Percentiles rank a stretch among this genome's conserved stretches.
phyloP scores from a whole-genome alignment of 2,888 invertebrate species.

The Gymnosoma rotundatum region DNA sequence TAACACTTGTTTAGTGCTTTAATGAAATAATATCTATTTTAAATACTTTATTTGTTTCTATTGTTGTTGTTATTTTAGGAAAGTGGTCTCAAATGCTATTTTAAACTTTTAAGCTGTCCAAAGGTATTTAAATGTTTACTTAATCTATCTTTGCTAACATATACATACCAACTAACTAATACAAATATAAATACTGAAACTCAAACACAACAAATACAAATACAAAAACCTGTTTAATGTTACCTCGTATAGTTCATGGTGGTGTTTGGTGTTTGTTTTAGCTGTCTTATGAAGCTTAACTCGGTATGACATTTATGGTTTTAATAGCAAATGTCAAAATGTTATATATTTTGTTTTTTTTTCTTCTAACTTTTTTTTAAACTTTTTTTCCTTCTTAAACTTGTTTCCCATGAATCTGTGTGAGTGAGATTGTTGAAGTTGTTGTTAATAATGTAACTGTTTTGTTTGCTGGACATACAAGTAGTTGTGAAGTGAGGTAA shows the following conservation, averaged over 20 bases:
- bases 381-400: neutral
- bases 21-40: constrained; percentile 38
- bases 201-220: neutral
- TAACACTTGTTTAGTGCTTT: constrained; percentile 15
- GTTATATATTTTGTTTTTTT: constrained; percentile 66
- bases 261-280: constrained; percentile 46
- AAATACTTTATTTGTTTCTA: constrained; percentile 30
- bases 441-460: constrained; percentile 28
- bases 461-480: constrained; percentile 47
- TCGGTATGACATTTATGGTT: constrained; percentile 80
- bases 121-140: constrained; percentile 80
- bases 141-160: constrained; percentile 70
- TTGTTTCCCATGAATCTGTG: neutral
- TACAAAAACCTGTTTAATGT: neutral
- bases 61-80: constrained; percentile 30
- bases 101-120: constrained; percentile 80
- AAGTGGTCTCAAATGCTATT: constrained; percentile 60
- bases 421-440: neutral
- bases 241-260: constrained; percentile 19
- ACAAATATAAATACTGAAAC: constrained; percentile 13
- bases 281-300: constrained; percentile 76
- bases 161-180: neutral
- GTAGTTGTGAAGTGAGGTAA: constrained; percentile 74
- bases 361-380: constrained; percentile 24
- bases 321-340: constrained; percentile 79